Conservation (phyloP, 2,797 vertebrate genomes). For the Phataginus tricuspis region DNA sequence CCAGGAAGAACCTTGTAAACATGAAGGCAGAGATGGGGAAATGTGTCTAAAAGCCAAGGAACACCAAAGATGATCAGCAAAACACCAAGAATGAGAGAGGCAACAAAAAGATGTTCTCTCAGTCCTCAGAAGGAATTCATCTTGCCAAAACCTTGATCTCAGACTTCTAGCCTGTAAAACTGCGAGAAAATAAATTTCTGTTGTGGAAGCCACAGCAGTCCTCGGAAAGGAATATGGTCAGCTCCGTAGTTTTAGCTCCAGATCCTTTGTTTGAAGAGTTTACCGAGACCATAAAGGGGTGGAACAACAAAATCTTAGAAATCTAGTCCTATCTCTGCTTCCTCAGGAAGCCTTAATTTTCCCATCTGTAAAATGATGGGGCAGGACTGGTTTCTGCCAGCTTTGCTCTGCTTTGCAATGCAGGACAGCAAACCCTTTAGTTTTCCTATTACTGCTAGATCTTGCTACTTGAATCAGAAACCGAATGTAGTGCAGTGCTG, state of each 20-base stretch:
- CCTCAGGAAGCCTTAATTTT: neutral
- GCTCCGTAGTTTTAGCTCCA: neutral
- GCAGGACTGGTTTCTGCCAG: neutral
- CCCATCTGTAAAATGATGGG: neutral
- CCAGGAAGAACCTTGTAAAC: neutral
- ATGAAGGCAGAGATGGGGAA: neutral
- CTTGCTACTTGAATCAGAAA: constrained; percentile 26
- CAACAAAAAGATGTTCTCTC: neutral
- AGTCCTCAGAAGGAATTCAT: neutral
- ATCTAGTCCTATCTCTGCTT: neutral
- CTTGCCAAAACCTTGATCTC: neutral
- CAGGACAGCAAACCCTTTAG: neutral
- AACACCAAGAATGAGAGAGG: neutral
- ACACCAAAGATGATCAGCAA: neutral
- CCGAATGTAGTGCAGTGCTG: neutral
- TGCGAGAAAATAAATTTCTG: no score
- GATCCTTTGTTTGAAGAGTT: neutral
- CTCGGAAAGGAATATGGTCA: neutral
- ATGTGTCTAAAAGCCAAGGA: neutral
- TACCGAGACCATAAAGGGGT: neutral
- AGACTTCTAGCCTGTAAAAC: neutral
- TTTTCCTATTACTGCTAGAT: neutral
- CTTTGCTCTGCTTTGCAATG: neutral
- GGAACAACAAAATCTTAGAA: neutral
- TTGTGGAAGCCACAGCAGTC: fast-evolving